Evolutionary conservation across 2,113 vertebrate genomes (phyloP), one percentile per base, ranked within the genome.

Genomic region (Genyomyrus donnyi): DNA sequence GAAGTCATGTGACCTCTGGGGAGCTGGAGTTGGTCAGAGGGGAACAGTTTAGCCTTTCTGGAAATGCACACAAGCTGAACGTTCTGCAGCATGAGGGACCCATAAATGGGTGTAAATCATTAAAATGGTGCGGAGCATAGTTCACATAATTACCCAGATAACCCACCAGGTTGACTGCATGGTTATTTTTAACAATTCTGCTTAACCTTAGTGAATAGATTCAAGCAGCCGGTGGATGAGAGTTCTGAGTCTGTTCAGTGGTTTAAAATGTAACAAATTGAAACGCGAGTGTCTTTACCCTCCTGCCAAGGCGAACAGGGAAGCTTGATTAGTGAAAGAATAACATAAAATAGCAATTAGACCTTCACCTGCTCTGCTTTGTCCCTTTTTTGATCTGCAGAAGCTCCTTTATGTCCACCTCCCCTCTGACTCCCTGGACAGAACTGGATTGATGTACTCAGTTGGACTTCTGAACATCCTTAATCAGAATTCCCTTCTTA

Each of bases 401-500:
- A 24, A 35, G 21, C 45, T 48, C 42, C 45, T n/a, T 15, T 24
- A 35, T 77, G 70, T 77, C 35, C 70, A 35, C 8, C 42, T 24
- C 17, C 24, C 42, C 80, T 0, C 19, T 1, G 7, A 13, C 39
- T 83, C 31, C 35, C 77, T 45, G 77, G 77, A 39, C 77, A 83
- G 7, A 83, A 39, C 42, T 83, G 77, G 31, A 39, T 83, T 45
- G 77, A 42, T 39, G 31, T 21, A 45, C 39, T 85, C 17, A 85
- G 83, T 42, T n/a, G 83, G 42, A 85, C 83, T 24, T 85, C 45
- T 48, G 42, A 85, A 85, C 45, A 8, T 85, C 42, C 45, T 48
- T 85, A 85, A 48, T 85, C 45, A 85, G 42, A 85, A 85, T 46
- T 11, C 83, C 83, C 39, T 85, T 48, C 42, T 85, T 85, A 85